phyloP scores from a whole-genome alignment of 2,888 invertebrate genomes.

The Nemurella pictetii region DNA sequence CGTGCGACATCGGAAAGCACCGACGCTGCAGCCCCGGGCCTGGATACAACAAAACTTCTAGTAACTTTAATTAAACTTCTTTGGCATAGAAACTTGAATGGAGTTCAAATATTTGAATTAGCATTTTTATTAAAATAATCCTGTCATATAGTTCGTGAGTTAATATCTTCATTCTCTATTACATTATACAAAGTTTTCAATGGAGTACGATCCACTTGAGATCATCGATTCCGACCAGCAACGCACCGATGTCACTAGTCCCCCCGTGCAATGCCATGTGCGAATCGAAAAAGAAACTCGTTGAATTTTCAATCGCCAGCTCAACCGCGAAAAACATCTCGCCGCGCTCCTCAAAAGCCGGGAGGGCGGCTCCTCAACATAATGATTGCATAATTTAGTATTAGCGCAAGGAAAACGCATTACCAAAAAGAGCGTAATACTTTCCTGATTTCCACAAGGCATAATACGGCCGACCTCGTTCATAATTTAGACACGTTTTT shows the following conservation, averaged over 20 bases:
- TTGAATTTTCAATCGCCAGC: background rate
- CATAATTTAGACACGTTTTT: background rate
- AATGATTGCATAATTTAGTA: background rate
- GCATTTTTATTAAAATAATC: conserved; percentile 2
- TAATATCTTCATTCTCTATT: background rate
- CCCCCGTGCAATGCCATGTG: too few relatives aligned
- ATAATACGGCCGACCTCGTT: background rate
- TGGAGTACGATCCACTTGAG: background rate
- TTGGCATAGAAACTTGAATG: conserved; percentile 28
- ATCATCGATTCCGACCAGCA: background rate
- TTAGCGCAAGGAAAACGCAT: background rate
- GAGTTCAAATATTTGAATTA: conserved; percentile 29
- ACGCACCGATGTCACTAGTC: background rate
- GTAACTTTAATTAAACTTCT: conserved; percentile 26
- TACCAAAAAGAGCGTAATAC: background rate
- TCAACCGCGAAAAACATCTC: background rate
- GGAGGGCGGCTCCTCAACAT: background rate
- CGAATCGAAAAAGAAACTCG: background rate
- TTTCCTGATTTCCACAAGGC: background rate
- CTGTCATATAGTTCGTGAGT: conserved; percentile 1
- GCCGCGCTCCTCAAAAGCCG: background rate
- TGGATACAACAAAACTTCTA: conserved; percentile 17
- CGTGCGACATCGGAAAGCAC: background rate
- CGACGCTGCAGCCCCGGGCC: background rate
- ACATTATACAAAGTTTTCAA: background rate